phyloP scores from a whole-genome alignment of 1,140 invertebrate genomes.

The Bilobella aurantiaca region DNA sequence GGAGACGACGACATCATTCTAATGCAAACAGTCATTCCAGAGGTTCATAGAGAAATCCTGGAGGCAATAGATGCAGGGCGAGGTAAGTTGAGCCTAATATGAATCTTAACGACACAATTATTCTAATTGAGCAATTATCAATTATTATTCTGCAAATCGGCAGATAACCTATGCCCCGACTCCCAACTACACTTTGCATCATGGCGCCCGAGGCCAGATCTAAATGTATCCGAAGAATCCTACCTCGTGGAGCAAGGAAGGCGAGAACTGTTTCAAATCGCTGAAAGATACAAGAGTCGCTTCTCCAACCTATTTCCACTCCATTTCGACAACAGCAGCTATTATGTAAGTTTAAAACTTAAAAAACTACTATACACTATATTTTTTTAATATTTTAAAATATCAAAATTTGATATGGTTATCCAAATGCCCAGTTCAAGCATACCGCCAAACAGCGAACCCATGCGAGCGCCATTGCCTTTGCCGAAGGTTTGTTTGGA shows the following conservation, averaged over 20 bases:
- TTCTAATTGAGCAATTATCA: neutral
- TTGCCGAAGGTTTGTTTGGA: neutral
- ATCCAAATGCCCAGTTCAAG: no score
- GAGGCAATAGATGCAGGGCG: neutral
- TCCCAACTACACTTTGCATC: neutral
- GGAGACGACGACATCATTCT: neutral
- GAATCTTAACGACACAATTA: no score
- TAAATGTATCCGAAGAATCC: neutral
- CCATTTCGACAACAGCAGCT: neutral
- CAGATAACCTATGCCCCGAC: neutral
- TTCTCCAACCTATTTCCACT: neutral
- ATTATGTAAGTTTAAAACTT: neutral
- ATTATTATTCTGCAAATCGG: neutral
- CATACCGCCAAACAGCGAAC: slow-evolving; percentile 7
- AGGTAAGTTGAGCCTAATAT: no score
- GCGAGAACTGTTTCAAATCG: neutral
- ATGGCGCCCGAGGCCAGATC: neutral
- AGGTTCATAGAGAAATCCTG: neutral
- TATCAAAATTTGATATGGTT: no score
- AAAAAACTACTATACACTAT: no score
- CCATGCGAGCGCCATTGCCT: neutral
- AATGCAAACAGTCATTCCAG: neutral
- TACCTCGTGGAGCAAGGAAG: neutral
- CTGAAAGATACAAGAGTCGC: neutral
- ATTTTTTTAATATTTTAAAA: no score